Evolutionary conservation across 2,797 vertebrate species (phyloP), one percentile per base, ranked within the genome.

Genomic region (Esox lucius): DNA sequence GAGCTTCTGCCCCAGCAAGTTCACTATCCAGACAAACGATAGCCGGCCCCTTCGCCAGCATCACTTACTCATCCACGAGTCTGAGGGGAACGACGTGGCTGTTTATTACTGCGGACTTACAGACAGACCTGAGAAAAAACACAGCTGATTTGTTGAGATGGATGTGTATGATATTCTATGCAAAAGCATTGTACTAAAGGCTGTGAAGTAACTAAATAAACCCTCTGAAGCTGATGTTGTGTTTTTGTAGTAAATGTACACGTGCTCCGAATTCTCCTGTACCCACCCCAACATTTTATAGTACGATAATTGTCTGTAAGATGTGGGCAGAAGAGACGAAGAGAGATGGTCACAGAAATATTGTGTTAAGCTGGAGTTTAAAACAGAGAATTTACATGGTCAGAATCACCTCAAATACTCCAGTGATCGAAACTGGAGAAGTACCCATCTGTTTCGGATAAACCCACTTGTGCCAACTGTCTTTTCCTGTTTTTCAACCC

Each of bases 401-500:
- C 17, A 33, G 51, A 78, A 84, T 77, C 75, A 80, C 76, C 70
- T 70, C 75, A 62, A 19, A 66, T 33, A 8, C 72, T 49, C 72
- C n/a, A 35, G 26, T 13, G 61, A 24, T 12, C n/a, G 22, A 35
- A 24, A 56, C 17, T 12, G 17, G 28, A 75, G 15, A 24, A 1
- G 28, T 7, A 19, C 72, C 67, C 33, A 46, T 59, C 24, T 77
- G 64, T 56, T 56, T 48, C 7, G 48, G 19, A 73, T 35, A 22
- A 22, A 33, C 68, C 28, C 75, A 59, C 62, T 56, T 22, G 16
- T 76, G 68, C 81, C 76, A 82, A 80, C 81, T 51, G 77, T 77
- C 80, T 79, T 81, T 87, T 86, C 83, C 82, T 86, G 85, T 88
- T 85, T 80, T 86, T 82, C 72, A 76, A 59, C 74, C 68, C 66